Evolutionary conservation across 1,140 invertebrate genomes (phyloP).

Genomic region (Tetramorium simillimum): DNA sequence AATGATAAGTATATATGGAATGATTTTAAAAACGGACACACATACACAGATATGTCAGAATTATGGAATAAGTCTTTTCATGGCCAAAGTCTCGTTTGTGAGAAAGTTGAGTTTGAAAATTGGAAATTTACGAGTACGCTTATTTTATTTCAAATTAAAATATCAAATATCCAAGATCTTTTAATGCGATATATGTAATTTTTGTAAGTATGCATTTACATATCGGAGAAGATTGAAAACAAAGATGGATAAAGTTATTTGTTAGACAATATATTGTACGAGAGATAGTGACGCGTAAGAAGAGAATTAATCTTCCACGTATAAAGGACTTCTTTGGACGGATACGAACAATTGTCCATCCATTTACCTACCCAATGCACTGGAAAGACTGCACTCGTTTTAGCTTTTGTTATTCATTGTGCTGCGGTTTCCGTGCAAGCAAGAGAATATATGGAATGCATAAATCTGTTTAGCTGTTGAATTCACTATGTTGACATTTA

Average conservation of each 20-base stretch:
- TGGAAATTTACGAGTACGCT: not conserved
- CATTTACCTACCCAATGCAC: constrained; percentile 35
- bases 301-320: not conserved
- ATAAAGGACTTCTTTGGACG: constrained; percentile 15
- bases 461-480: constrained; percentile 56
- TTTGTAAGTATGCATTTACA: not conserved
- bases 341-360: constrained; percentile 35
- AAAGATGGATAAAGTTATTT: not conserved
- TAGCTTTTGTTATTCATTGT: constrained; percentile 47
- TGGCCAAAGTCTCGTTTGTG: not conserved
- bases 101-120: not conserved
- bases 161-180: not conserved
- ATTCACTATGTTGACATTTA: constrained; percentile 61
- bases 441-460: constrained; percentile 55
- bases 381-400: constrained; percentile 45
- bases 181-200: not conserved
- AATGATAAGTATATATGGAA: not conserved
- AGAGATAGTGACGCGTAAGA: not conserved
- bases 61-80: not conserved
- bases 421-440: constrained; percentile 50
- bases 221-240: not conserved
- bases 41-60: not conserved
- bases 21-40: not conserved
- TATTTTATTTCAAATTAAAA: not conserved
- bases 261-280: not conserved